Evolutionary conservation across 2,888 invertebrate species (phyloP).

Genomic region (Octodonta nipae): DNA sequence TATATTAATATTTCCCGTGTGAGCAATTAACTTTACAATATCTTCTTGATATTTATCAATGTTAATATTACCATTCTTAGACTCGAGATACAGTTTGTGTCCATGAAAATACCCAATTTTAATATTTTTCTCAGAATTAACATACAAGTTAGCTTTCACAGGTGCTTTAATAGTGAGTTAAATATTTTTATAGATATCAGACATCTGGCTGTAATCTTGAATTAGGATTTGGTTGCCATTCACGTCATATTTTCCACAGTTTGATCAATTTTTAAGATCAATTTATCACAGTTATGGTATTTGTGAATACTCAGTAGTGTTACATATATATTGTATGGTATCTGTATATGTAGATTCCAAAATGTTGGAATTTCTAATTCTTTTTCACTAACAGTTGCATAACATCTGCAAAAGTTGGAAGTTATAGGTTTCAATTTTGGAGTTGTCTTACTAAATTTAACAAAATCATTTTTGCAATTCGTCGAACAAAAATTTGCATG

Average conservation of each 20-base stretch:
- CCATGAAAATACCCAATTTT: conserved; percentile 20
- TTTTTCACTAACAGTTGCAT: conserved; percentile 11
- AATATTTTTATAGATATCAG: conserved; percentile 11
- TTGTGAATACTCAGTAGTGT: conserved; percentile 27
- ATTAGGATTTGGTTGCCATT: conserved; percentile 20
- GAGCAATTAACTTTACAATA: conserved; percentile 19
- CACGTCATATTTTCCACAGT: conserved; percentile 14
- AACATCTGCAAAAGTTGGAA: too few relatives aligned
- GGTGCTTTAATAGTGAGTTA: conserved; percentile 26
- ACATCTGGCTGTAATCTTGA: conserved; percentile 8
- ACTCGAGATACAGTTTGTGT: conserved; percentile 18
- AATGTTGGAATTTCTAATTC: conserved; percentile 23
- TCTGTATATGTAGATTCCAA: conserved; percentile 24
- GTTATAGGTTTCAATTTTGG: too few relatives aligned
- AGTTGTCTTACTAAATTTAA: too few relatives aligned
- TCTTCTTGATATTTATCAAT: conserved; percentile 27
- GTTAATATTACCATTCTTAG: conserved; percentile 20
- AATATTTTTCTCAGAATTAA: conserved; percentile 20
- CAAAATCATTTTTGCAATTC: too few relatives aligned
- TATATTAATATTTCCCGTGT: conserved; percentile 24
- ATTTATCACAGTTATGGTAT: conserved; percentile 25
- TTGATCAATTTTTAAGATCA: conserved; percentile 16
- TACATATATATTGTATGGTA: conserved; percentile 24
- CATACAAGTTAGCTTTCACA: conserved; percentile 29
- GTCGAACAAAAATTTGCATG: too few relatives aligned